Evolutionary conservation across 1,140 invertebrate genomes (phyloP), one percentile per base, ranked within the genome.

Genomic region (Cylas formicarius): DNA sequence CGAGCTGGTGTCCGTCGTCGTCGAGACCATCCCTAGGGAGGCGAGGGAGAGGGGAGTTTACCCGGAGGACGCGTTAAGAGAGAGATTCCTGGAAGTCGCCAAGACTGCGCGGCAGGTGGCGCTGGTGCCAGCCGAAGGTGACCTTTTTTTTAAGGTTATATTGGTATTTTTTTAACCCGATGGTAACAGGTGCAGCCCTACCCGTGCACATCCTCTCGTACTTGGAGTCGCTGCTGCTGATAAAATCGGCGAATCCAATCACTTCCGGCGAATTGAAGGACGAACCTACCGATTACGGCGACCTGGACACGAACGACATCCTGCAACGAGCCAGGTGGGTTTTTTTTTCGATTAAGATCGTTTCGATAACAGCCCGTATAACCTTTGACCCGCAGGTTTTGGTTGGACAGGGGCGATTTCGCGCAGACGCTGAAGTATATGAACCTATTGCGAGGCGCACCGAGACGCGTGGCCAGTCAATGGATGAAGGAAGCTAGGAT

Each of bases 401-500:
- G 84, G 72, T 67, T 97, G 46, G 86, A 95, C 54, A 77, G 83
- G 51, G 85, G 86, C 14, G 80, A 97, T 57, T 76, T 96, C 27
- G 74, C 81, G 31, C 80, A 83, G 62, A 86, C 91, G 1, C 67
- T 97, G 1, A 78, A 83, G 35, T 95, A 94, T 65, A 84, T 96
- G 72, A 93, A 92, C 62, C 75, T 95, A 26, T 67, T 97, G 16
- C 75, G 81, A 57, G 93, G 93, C 14, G 88, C 88, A 16, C 74
- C 93, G 0, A 72, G 83, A 6, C 72, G 74, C n/a, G 77, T 93
- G 3, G 87, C 92, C 2, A 67, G 64, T 27, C 81, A 88, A 52
- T 98, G 93, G 93, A 78, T 92, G 53, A 77, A 81, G 44, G 91
- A 95, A 57, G 77, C 86, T 0, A 76, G 81, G 37, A 72, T 86